A percentile compares a stretch with the other conserved stretches of the same genome.
Conservation (phyloP, 2,888 invertebrate species). For the Uloborus plumipes region DNA sequence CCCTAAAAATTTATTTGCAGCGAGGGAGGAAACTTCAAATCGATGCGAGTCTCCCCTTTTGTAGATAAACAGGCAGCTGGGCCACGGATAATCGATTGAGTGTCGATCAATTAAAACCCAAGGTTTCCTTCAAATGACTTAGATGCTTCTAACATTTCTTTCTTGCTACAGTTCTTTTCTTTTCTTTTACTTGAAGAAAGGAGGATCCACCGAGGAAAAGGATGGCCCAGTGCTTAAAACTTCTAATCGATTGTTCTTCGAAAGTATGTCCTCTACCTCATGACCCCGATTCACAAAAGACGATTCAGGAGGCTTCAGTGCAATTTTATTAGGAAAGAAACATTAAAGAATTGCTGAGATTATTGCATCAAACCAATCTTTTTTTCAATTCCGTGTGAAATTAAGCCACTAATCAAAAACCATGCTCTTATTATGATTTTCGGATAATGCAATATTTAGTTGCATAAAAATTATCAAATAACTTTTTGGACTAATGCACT, state of each 20-base stretch:
- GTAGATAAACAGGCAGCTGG: slow-evolving; percentile 54
- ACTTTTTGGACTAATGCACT: too few species aligned
- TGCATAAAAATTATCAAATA: too few species aligned
- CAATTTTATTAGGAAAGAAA: too few species aligned
- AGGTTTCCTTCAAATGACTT: slow-evolving; percentile 51
- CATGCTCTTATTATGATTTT: too few species aligned
- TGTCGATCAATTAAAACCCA: slow-evolving; percentile 51
- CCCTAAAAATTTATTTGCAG: slow-evolving; percentile 11
- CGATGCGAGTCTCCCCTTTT: slow-evolving; percentile 24
- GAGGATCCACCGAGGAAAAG: slow-evolving; percentile 22
- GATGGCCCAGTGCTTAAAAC: slow-evolving; percentile 30
- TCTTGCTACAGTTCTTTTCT: slow-evolving; percentile 21
- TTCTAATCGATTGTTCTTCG: slow-evolving; percentile 27
- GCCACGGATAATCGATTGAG: slow-evolving; percentile 42
- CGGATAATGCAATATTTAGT: too few species aligned
- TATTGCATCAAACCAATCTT: too few species aligned
- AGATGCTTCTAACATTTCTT: slow-evolving; percentile 12
- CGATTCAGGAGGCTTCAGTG: not conserved
- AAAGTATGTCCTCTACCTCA: slow-evolving; percentile 29
- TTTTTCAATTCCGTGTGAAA: too few species aligned
- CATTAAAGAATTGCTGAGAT: too few species aligned
- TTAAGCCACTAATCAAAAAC: too few species aligned
- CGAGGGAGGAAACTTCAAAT: slow-evolving; percentile 33
- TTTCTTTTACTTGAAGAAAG: slow-evolving; percentile 31
- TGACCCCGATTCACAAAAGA: slow-evolving; percentile 30